A percentile compares a stretch with the other conserved stretches of the same genome.
phyloP scores from a whole-genome alignment of 2,113 vertebrate genomes.

The Garra rufa region DNA sequence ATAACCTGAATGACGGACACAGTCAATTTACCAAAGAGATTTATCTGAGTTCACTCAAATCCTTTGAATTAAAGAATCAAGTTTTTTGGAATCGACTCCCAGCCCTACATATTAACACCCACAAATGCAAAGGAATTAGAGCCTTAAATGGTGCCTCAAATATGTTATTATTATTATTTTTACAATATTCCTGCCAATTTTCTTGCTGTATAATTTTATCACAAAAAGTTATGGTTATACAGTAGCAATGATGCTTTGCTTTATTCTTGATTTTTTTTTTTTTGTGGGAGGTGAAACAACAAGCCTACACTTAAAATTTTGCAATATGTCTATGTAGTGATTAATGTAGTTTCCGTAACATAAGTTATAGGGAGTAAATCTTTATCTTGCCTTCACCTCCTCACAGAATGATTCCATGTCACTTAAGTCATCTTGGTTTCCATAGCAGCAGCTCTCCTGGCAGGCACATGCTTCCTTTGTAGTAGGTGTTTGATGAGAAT shows the following conservation, averaged over 20 bases:
- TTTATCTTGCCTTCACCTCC: slow-evolving; percentile 20
- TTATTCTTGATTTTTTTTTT: too few species aligned
- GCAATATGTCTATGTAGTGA: neutral
- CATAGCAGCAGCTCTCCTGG: slow-evolving; percentile 56
- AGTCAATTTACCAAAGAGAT: neutral
- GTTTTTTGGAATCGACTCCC: neutral
- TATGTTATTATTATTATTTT: neutral
- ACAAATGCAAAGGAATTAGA: neutral
- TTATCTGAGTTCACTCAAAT: neutral
- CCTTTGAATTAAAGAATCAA: neutral
- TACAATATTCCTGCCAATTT: neutral
- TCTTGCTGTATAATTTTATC: neutral
- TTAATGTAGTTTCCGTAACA: neutral
- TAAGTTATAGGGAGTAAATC: slow-evolving; percentile 3
- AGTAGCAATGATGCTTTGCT: neutral
- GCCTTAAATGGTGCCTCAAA: neutral
- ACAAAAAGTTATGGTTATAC: neutral
- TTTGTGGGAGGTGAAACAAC: neutral
- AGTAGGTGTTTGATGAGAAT: slow-evolving; percentile 53
- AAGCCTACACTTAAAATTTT: neutral
- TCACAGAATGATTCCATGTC: slow-evolving; percentile 35
- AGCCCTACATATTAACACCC: neutral
- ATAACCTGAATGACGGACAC: neutral
- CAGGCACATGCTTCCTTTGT: slow-evolving; percentile 46
- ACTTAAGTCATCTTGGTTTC: slow-evolving; percentile 59